Conservation (phyloP, 1,140 invertebrate genomes). For the Physella acuta region DNA sequence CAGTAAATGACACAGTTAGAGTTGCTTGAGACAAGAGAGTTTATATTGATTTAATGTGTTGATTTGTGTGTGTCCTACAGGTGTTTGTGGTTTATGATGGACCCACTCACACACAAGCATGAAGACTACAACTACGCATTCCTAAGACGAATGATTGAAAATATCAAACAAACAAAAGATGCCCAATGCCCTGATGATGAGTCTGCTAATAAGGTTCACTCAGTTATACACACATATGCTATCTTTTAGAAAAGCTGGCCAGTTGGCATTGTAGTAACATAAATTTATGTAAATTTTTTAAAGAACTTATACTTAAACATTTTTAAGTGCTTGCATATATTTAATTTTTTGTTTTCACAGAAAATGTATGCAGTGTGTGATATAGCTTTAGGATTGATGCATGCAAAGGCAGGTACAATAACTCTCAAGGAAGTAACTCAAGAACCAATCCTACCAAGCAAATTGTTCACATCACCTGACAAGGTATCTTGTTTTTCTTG, state of each 20-base stretch:
- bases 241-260: no score
- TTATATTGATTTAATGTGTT: background rate
- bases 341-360: conserved; percentile 63
- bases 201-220: conserved; percentile 74
- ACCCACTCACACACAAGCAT: conserved; percentile 88
- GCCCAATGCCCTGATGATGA: conserved; percentile 80
- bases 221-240: no score
- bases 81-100: conserved; percentile 90
- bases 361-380: conserved; percentile 96
- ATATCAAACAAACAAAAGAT: conserved; percentile 80
- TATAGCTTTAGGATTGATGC: conserved; percentile 84
- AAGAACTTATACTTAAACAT: no score
- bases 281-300: no score
- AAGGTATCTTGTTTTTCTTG: no score
- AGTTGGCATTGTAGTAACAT: no score
- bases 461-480: conserved; percentile 59
- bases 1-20: no score
- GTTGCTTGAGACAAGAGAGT: no score
- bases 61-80: conserved; percentile 32
- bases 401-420: conserved; percentile 82
- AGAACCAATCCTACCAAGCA: conserved; percentile 67
- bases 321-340: conserved; percentile 7
- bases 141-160: conserved; percentile 87
- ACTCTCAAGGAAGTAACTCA: conserved; percentile 85
- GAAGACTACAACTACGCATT: conserved; percentile 95